These are phyloP conservation scores for Hetaerina americana DNA, from an alignment of 1,140 invertebrate species.

Conservation along the genomic window DNA sequence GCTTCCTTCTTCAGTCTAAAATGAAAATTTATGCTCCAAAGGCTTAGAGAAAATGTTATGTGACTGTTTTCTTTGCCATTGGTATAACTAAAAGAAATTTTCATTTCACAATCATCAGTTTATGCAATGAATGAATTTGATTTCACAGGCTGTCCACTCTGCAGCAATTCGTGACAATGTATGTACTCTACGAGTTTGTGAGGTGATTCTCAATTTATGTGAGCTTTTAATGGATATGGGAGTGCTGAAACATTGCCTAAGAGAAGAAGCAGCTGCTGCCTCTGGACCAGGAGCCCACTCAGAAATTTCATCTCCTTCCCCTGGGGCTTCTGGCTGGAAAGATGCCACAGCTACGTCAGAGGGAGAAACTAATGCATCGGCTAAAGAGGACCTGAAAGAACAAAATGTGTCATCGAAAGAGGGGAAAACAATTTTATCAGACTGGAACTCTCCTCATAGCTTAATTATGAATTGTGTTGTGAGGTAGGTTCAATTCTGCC, in stretches of 20 bases:
- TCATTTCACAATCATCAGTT: too few species aligned
- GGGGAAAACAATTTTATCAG: neutral
- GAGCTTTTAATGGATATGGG: slow-evolving; percentile 82
- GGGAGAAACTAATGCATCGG: neutral
- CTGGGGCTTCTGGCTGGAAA: neutral
- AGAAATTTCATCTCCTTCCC: too few species aligned
- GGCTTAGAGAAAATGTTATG: neutral
- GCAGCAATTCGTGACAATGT: slow-evolving; percentile 64
- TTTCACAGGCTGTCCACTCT: slow-evolving; percentile 64
- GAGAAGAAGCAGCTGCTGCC: slow-evolving; percentile 29
- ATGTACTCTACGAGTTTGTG: slow-evolving; percentile 74
- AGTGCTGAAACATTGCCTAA: slow-evolving; percentile 46
- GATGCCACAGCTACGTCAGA: too few species aligned
- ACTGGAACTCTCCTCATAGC: slow-evolving; percentile 25
- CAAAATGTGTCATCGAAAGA: neutral
- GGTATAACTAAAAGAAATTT: too few species aligned
- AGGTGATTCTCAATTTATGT: slow-evolving; percentile 77
- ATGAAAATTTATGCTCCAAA: neutral
- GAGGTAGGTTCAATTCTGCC: too few species aligned
- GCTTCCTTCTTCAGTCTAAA: too few species aligned
- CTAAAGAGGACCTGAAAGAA: neutral
- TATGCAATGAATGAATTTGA: too few species aligned
- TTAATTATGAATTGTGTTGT: slow-evolving; percentile 37
- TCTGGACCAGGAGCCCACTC: neutral
- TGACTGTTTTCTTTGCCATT: too few species aligned